A percentile compares a stretch with the other conserved stretches of the same genome.
These are phyloP conservation scores for Discoglossus pictus DNA, from an alignment of 2,797 vertebrate genomes.

Conservation along the genomic window DNA sequence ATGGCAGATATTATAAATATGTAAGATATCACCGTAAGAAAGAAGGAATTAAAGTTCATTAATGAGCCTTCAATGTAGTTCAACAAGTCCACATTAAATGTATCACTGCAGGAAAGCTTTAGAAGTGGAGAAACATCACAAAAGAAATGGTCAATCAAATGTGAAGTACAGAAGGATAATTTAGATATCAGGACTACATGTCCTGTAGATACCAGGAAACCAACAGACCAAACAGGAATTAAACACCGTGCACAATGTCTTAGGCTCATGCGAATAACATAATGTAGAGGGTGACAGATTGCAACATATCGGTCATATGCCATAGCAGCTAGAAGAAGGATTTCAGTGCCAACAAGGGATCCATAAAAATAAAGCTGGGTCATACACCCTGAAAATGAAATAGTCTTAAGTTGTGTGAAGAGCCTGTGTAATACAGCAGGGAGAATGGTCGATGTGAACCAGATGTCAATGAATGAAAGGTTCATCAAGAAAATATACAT, in stretches of 20 bases:
- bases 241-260: background rate
- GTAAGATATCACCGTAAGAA: slow-evolving; percentile 55
- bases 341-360: background rate
- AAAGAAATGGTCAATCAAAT: slow-evolving; percentile 19
- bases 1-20: slow-evolving; percentile 54
- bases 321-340: slow-evolving; percentile 14
- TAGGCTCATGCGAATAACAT: slow-evolving; percentile 7
- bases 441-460: slow-evolving; percentile 7
- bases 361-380: slow-evolving; percentile 8
- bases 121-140: slow-evolving; percentile 31
- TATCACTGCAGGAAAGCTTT: slow-evolving; percentile 14
- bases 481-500: slow-evolving; percentile 27
- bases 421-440: slow-evolving; percentile 1
- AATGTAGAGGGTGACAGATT: slow-evolving; percentile 21
- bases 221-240: background rate
- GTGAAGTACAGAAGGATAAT: slow-evolving; percentile 19
- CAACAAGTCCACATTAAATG: slow-evolving; percentile 9
- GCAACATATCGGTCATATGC: slow-evolving; percentile 31
- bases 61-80: slow-evolving; percentile 20
- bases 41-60: slow-evolving; percentile 32
- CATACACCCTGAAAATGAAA: slow-evolving; percentile 14
- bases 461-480: slow-evolving; percentile 16
- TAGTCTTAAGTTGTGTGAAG: slow-evolving; percentile 7
- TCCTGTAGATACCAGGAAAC: background rate
- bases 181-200: slow-evolving; percentile 1